These are phyloP conservation scores for Rhysida immarginata DNA, from an alignment of 1,140 invertebrate genomes.

Conservation along the genomic window DNA sequence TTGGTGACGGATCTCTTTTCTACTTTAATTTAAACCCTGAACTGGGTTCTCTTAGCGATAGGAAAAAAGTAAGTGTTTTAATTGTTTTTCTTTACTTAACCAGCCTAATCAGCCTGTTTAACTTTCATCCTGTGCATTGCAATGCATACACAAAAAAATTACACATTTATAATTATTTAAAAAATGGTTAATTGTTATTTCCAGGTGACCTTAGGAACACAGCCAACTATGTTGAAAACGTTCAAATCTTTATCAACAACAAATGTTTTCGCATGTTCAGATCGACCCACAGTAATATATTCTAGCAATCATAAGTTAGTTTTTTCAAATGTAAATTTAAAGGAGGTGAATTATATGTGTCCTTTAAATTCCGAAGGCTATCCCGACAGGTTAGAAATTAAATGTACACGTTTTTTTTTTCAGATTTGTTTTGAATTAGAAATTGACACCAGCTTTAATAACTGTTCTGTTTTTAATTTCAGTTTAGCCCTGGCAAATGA, in stretches of 20 bases:
- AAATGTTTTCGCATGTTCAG: constrained; percentile 97
- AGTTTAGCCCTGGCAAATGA: constrained; percentile 89
- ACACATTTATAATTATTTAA: too few species aligned
- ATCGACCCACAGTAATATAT: constrained; percentile 96
- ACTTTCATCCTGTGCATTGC: too few species aligned
- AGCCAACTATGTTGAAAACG: constrained; percentile 82
- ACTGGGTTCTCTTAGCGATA: constrained; percentile 55
- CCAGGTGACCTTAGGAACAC: constrained; percentile 79
- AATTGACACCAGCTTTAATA: neutral
- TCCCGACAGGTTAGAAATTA: constrained; percentile 53
- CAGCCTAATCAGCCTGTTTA: too few species aligned
- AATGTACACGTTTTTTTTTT: neutral
- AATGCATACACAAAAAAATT: too few species aligned
- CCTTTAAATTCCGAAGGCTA: constrained; percentile 87
- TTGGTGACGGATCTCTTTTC: constrained; percentile 95
- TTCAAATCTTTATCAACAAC: constrained; percentile 83
- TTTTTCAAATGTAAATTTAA: constrained; percentile 97
- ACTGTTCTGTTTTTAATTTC: constrained; percentile 4
- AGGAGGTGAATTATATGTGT: constrained; percentile 97
- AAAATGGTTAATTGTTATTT: neutral
- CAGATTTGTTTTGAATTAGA: neutral
- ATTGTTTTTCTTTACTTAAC: too few species aligned
- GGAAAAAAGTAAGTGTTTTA: constrained; percentile 50
- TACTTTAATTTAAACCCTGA: constrained; percentile 74
- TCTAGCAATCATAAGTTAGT: constrained; percentile 97